These are phyloP conservation scores for Xiphophorus couchianus DNA, from an alignment of 2,113 vertebrate species.

Conservation along the genomic window DNA sequence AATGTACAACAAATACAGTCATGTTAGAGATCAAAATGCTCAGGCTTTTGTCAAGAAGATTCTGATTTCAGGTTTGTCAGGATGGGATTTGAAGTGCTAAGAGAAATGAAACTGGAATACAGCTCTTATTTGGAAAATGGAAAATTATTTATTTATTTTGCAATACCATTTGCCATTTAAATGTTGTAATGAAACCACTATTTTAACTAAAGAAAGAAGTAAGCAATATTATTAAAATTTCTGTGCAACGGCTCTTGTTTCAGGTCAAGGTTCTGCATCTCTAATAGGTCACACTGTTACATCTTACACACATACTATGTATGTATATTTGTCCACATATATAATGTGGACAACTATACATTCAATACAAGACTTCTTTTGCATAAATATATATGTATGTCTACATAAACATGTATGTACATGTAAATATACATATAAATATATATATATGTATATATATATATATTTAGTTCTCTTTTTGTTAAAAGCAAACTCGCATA, in stretches of 20 bases:
- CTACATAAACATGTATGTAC: too few species aligned
- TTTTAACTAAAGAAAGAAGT: neutral
- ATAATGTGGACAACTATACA: neutral
- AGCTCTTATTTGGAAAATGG: slow-evolving; percentile 1
- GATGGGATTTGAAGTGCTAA: slow-evolving; percentile 2
- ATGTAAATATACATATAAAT: too few species aligned
- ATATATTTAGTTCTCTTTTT: neutral
- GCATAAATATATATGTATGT: too few species aligned
- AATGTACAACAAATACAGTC: slow-evolving; percentile 18
- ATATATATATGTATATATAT: too few species aligned
- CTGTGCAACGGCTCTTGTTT: neutral
- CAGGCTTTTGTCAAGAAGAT: slow-evolving; percentile 1
- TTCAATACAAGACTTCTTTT: neutral
- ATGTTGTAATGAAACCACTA: neutral
- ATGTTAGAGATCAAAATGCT: slow-evolving; percentile 17
- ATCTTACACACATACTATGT: too few species aligned
- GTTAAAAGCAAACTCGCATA: neutral
- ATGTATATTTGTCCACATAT: too few species aligned
- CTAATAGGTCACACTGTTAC: neutral
- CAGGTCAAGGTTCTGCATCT: neutral
- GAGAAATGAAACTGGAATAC: slow-evolving; percentile 22
- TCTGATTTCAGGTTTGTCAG: neutral
- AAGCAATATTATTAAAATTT: neutral
- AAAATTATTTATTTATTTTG: neutral
- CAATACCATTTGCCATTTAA: neutral